Percentiles rank a stretch among this genome's conserved stretches.
Conservation (phyloP, 2,797 vertebrate species). For the Trachurus trachurus region DNA sequence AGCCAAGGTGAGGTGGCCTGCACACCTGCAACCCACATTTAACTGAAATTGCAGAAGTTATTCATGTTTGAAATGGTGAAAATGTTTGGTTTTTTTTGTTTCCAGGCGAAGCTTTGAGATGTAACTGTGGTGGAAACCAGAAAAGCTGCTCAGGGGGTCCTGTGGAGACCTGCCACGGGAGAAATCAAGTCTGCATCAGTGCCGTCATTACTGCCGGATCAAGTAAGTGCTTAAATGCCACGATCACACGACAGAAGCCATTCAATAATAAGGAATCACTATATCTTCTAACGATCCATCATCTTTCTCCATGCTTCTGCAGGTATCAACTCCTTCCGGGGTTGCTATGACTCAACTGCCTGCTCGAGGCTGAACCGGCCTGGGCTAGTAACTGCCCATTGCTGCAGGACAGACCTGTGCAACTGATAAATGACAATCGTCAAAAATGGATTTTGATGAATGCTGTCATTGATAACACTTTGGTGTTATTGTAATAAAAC, state of each 20-base stretch:
- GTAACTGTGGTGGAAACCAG: conserved; percentile 16
- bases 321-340: conserved; percentile 8
- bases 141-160: background rate
- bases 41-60: background rate
- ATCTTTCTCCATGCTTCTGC: background rate
- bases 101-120: conserved; percentile 19
- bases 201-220: background rate
- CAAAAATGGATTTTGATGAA: background rate
- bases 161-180: background rate
- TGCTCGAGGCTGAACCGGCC: background rate
- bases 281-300: background rate
- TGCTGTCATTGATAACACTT: background rate
- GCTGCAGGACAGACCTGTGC: conserved; percentile 42
- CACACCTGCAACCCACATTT: background rate
- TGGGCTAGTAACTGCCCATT: background rate
- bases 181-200: conserved; percentile 6
- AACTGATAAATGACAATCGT: conserved; percentile 11
- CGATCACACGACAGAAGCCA: background rate
- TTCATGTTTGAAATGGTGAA: background rate
- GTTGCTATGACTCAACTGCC: conserved; percentile 32
- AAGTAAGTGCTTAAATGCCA: conserved; percentile 17
- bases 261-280: background rate
- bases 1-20: conserved; percentile 25
- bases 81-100: background rate
- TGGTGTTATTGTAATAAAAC: conserved; percentile 5